phyloP scores from a whole-genome alignment of 1,140 invertebrate species.

The Acromyrmex echinatior region DNA sequence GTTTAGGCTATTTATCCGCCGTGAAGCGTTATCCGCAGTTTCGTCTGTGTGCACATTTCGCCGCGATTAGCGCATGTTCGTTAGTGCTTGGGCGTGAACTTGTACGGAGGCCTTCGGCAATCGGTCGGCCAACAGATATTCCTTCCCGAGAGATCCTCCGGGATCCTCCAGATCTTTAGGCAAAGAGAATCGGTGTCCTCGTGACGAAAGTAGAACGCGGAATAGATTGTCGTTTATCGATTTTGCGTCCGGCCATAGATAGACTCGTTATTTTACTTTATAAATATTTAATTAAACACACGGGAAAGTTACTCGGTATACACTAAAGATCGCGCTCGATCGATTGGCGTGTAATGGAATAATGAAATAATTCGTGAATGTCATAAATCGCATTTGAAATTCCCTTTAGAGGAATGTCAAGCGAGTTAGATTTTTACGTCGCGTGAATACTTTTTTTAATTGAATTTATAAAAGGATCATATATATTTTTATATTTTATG shows the following conservation, averaged over 20 bases:
- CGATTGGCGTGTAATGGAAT: constrained; percentile 41
- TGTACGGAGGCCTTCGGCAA: constrained; percentile 71
- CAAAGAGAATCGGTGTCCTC: constrained; percentile 8
- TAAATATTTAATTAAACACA: constrained; percentile 63
- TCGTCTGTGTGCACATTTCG: constrained; percentile 40
- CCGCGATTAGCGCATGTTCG: constrained; percentile 69
- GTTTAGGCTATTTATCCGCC: constrained; percentile 44
- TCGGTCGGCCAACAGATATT: constrained; percentile 68
- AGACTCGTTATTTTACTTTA: constrained; percentile 36
- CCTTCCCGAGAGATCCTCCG: neutral
- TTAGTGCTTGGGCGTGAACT: constrained; percentile 72
- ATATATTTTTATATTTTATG: neutral
- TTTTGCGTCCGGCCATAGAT: constrained; percentile 47
- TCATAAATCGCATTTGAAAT: constrained; percentile 42
- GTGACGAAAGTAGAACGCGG: constrained; percentile 59
- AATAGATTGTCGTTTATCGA: constrained; percentile 59
- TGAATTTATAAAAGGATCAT: neutral
- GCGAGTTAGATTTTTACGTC: constrained; percentile 13
- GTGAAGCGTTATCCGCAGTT: constrained; percentile 39
- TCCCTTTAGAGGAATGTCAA: constrained; percentile 9
- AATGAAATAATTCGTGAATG: constrained; percentile 40
- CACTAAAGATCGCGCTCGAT: constrained; percentile 31
- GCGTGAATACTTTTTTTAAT: neutral
- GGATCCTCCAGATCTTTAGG: neutral
- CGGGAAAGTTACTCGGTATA: constrained; percentile 44